Conservation (phyloP, 2,113 vertebrate genomes). For the Shinisaurus crocodilurus region DNA sequence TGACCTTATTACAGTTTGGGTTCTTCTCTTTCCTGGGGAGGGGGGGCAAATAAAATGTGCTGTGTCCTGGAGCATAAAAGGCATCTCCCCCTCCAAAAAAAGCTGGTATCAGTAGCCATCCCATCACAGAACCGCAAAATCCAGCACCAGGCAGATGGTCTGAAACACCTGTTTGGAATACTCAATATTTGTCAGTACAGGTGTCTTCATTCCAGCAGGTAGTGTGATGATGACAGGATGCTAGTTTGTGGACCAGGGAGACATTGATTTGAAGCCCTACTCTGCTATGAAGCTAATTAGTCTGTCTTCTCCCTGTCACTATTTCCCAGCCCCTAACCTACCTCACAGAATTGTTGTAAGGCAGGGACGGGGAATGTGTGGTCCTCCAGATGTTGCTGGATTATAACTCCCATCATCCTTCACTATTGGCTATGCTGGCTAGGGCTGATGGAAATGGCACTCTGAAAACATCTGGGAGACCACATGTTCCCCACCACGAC, state of each 20-base stretch:
- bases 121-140: background rate
- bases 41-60: background rate
- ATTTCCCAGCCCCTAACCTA: background rate
- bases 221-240: background rate
- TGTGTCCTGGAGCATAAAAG: slow-evolving; percentile 1
- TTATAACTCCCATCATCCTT: too few species aligned
- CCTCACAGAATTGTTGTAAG: background rate
- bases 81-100: background rate
- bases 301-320: background rate
- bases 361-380: too few species aligned
- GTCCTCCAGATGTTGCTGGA: too few species aligned
- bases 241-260: background rate
- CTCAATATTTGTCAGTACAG: background rate
- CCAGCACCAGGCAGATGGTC: background rate
- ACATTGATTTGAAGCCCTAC: background rate
- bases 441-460: too few species aligned
- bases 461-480: too few species aligned
- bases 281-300: background rate
- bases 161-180: background rate
- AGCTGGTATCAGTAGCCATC: background rate
- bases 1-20: background rate
- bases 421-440: too few species aligned
- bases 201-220: background rate
- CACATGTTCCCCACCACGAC: too few species aligned
- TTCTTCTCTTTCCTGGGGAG: background rate